Evolutionary conservation across 2,797 vertebrate genomes (phyloP), one percentile per base, ranked within the genome.

Genomic region (Anguilla anguilla): DNA sequence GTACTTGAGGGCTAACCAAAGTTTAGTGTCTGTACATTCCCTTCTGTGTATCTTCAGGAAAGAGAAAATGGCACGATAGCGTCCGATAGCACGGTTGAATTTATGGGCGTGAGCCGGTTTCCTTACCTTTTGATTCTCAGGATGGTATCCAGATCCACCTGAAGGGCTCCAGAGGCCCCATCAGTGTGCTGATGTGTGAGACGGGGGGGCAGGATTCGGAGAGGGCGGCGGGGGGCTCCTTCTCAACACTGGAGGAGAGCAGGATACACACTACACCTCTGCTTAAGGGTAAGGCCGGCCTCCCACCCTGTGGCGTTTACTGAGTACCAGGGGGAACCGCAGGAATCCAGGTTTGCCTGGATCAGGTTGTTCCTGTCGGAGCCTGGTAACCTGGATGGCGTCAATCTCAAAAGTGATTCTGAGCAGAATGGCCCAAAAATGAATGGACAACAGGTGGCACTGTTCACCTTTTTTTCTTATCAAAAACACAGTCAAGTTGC

Each of bases 121-220:
- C 57, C 57, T 59, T 22, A 19, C 6, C n/a, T n/a, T 51, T 82
- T 13, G 43, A 11, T 9, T 88, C 64, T n/a, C 87, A 99, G 98
- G 96, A 98, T 85, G 95, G 92, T 9, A 96, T 99, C 93, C 95
- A 97, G 89, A 93, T 98, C n/a, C 97, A 96, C 0, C 94, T 99
- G 87, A 97, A 96, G 90, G 97, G 96, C 82, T 96, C 94, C 49
- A 95, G 92, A 49, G 97, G 98, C 10, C 97, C 98, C 49, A 97
- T 98, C 85, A 93, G 94, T 0, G 96, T 98, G 0, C 92, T 96
- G 91, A 92, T 97, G 0, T 97, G 97, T 85, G 97, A 98, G 7
- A 92, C 96, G n/a, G 95, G 95, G 9, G 74, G 39, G n/a, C 9
- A 4, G 31, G 22, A 39, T 6, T 28, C 86, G 0, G 86, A 6